Percentiles rank a stretch among this genome's conserved stretches.
Evolutionary conservation across 2,888 invertebrate genomes (phyloP).

Genomic region (Cataglyphis livida): DNA sequence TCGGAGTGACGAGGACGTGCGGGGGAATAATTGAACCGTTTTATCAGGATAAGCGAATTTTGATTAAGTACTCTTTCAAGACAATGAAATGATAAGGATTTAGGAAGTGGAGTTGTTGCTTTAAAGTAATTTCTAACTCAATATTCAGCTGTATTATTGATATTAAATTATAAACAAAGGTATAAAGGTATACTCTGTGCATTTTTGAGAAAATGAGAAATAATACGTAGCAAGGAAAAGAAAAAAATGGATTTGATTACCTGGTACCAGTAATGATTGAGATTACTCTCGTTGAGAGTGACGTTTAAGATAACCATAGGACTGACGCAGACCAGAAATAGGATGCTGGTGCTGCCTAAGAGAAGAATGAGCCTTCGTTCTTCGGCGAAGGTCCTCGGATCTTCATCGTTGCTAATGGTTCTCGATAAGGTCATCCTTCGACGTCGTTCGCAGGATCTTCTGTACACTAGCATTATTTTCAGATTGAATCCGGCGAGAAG

Average conservation of each 20-base stretch:
- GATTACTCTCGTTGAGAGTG: slow-evolving; percentile 88
- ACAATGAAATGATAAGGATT: neutral
- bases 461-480: slow-evolving; percentile 89
- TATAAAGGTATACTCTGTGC: neutral
- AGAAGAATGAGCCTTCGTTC: slow-evolving; percentile 89
- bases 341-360: slow-evolving; percentile 89
- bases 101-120: neutral
- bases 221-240: too few species aligned
- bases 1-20: neutral
- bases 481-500: slow-evolving; percentile 89
- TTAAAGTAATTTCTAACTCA: slow-evolving; percentile 1
- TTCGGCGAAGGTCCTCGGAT: slow-evolving; percentile 89
- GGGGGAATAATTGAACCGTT: slow-evolving; percentile 56
- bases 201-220: neutral
- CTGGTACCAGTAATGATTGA: slow-evolving; percentile 89
- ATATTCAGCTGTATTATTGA: neutral
- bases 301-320: slow-evolving; percentile 91
- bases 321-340: slow-evolving; percentile 90
- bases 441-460: slow-evolving; percentile 89
- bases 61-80: neutral
- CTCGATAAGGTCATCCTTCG: slow-evolving; percentile 89
- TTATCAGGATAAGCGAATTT: neutral
- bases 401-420: slow-evolving; percentile 88
- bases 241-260: slow-evolving; percentile 80
- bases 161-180: neutral